Percentiles rank a stretch among this genome's conserved stretches.
phyloP scores from a whole-genome alignment of 2,888 invertebrate species.

The Standfussiana lucernea region DNA sequence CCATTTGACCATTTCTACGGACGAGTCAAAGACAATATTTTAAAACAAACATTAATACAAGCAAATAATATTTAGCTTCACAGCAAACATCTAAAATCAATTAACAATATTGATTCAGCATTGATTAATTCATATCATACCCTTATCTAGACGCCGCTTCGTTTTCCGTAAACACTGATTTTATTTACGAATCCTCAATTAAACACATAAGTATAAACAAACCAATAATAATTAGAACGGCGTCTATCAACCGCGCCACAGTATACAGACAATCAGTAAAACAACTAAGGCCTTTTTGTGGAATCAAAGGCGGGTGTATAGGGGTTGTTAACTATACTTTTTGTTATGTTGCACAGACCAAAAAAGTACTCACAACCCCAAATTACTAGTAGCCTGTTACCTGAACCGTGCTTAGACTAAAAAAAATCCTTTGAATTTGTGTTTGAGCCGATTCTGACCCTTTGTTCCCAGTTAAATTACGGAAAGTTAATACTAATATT shows the following conservation, averaged over 20 bases:
- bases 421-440: neutral
- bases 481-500: neutral
- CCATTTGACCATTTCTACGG: neutral
- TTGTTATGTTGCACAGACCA: neutral
- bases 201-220: constrained; percentile 39
- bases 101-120: constrained; percentile 41
- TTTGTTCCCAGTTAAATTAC: neutral
- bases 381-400: neutral
- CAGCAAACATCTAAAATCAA: constrained; percentile 26
- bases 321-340: neutral
- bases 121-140: constrained; percentile 19
- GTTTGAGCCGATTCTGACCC: neutral
- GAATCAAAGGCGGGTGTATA: neutral
- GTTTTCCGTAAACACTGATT: constrained; percentile 49
- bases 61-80: constrained; percentile 7
- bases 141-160: constrained; percentile 57
- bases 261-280: neutral
- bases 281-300: neutral
- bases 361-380: neutral
- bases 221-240: constrained; percentile 57
- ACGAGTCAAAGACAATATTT: neutral
- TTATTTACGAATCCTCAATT: constrained; percentile 48
- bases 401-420: neutral
- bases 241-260: constrained; percentile 36
- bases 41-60: neutral